Evolutionary conservation across 2,888 invertebrate genomes (phyloP).

Genomic region (Calameuta idolon): DNA sequence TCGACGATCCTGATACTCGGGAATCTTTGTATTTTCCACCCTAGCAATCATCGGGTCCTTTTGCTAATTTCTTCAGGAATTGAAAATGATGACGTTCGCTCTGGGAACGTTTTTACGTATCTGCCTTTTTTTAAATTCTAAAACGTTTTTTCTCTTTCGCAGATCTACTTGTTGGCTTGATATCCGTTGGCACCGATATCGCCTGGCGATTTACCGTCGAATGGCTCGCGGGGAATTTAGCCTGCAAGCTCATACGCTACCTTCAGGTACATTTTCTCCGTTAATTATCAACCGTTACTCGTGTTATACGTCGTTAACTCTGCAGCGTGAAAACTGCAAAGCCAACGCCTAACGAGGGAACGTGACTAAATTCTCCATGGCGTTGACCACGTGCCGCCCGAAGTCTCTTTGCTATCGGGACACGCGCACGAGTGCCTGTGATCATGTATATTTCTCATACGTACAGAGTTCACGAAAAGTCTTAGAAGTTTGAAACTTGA

Average conservation of each 20-base stretch:
- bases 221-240: conserved; percentile 67
- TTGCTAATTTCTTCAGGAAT: no score
- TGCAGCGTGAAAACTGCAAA: no score
- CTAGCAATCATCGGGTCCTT: background rate
- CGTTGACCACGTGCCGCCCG: background rate
- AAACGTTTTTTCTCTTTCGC: conserved; percentile 27
- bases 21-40: background rate
- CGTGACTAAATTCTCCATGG: background rate
- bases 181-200: conserved; percentile 68
- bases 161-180: conserved; percentile 68
- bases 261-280: conserved; percentile 58
- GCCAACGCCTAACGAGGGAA: background rate
- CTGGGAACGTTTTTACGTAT: background rate
- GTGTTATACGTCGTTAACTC: background rate
- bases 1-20: no score
- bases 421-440: background rate
- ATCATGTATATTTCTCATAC: background rate
- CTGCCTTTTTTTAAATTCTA: background rate
- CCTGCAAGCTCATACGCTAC: conserved; percentile 67
- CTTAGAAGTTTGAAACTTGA: background rate
- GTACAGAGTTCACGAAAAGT: background rate
- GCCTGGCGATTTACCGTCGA: conserved; percentile 67
- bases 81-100: background rate
- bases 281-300: conserved; percentile 6
- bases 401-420: background rate